Conservation (phyloP, 1,140 invertebrate genomes). For the Drosophila willistoni region DNA sequence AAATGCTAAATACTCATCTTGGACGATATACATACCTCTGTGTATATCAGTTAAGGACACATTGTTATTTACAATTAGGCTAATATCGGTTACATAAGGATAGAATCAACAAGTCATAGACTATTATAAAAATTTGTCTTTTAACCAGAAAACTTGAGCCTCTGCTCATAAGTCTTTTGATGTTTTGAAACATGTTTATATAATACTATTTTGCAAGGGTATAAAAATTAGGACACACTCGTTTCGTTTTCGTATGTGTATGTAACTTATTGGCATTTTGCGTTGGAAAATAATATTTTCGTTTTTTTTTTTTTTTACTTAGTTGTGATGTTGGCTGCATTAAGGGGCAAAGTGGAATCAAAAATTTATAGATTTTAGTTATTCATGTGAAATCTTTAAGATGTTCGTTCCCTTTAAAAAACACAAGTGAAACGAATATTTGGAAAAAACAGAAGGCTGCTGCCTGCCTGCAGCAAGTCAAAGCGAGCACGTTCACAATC, state of each 20-base stretch:
- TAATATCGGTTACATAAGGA: no score
- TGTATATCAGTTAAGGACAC: no score
- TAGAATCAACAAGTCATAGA: no score
- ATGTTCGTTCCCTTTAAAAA: constrained; percentile 59
- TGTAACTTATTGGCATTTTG: constrained; percentile 73
- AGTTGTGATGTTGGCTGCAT: constrained; percentile 36
- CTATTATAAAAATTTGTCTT: no score
- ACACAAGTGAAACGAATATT: constrained; percentile 15
- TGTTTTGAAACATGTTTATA: not conserved
- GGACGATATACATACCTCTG: no score
- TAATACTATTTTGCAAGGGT: not conserved
- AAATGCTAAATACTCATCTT: no score
- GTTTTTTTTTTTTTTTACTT: constrained; percentile 43
- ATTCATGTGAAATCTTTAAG: constrained; percentile 81
- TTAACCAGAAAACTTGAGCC: no score
- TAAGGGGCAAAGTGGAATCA: constrained; percentile 67
- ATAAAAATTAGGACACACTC: not conserved
- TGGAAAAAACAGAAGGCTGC: constrained; percentile 10
- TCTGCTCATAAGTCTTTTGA: not conserved
- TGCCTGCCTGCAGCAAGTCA: constrained; percentile 53
- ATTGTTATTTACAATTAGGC: no score
- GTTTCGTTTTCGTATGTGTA: not conserved
- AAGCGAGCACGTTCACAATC: constrained; percentile 65
- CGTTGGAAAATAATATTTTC: constrained; percentile 63
- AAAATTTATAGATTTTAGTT: constrained; percentile 82